These are phyloP conservation scores for Choristoneura fumiferana DNA, from an alignment of 1,140 invertebrate genomes.

Conservation along the genomic window DNA sequence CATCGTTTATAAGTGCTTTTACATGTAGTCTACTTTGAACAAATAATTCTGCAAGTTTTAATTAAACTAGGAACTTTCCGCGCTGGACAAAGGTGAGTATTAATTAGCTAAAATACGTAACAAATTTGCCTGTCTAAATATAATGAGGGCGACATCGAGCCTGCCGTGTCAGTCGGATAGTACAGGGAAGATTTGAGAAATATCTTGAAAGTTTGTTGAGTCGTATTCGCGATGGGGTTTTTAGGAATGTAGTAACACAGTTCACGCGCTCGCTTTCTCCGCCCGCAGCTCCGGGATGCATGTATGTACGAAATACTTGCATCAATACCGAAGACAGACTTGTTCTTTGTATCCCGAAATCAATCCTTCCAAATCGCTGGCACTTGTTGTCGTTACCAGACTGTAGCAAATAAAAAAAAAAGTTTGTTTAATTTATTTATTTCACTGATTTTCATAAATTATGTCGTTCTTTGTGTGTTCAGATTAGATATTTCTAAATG, in stretches of 20 bases:
- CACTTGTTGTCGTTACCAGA: too few species aligned
- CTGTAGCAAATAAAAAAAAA: too few species aligned
- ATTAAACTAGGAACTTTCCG: neutral
- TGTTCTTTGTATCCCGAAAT: too few species aligned
- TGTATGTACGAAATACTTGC: slow-evolving; percentile 1
- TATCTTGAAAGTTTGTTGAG: too few species aligned
- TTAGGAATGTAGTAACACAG: slow-evolving; percentile 49
- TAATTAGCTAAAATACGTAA: neutral
- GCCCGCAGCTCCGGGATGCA: slow-evolving; percentile 40
- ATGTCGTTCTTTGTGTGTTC: too few species aligned
- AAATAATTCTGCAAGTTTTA: neutral
- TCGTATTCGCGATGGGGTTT: too few species aligned
- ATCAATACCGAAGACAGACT: neutral
- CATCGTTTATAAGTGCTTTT: too few species aligned
- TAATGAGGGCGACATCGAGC: neutral
- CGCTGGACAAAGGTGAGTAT: neutral
- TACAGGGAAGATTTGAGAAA: slow-evolving; percentile 47
- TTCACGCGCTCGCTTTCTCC: slow-evolving; percentile 43
- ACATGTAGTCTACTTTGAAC: too few species aligned
- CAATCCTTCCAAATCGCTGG: too few species aligned
- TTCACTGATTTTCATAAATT: too few species aligned
- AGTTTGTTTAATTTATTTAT: too few species aligned
- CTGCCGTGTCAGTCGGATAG: slow-evolving; percentile 17
- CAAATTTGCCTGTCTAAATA: neutral
- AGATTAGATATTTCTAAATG: too few species aligned